Base-by-base conservation (phyloP, 2,113 vertebrate species). In the Phyllostomus hastatus region DNA sequence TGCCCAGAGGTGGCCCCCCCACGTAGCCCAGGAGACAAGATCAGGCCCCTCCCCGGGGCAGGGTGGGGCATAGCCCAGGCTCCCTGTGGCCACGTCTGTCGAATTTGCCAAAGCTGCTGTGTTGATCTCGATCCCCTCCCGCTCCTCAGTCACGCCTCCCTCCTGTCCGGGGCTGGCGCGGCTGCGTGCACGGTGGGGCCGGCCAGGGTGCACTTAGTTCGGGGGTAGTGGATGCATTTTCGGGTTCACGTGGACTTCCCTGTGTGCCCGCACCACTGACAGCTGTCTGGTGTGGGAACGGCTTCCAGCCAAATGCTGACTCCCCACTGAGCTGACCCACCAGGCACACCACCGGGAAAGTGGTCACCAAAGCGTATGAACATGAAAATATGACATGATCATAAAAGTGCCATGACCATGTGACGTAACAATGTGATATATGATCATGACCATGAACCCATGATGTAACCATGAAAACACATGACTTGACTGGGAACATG, bases 131-230 rank as follows among this genome's bases (percentile, higher is more conserved):
- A 16, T 10, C 46, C n/a, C 22, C 38, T 22, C n/a, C 19, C 1
- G 48, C 14, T n/a, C 22, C 22, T 69, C 22, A 1, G 8, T 5
- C 90, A 19, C 22, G 4, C 4, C 10, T 1, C 28, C 5, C 35
- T 46, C 7, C 17, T 7, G 28, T 6, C 46, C 7, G 26, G n/a
- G 0, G 0, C 15, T 1, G 1, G 52, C 7, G 8, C 2, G 33
- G 41, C 33, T 22, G 50, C 4, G n/a, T 10, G 22, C 12, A 0
- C 1, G 11, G 2, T 24, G 28, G 46, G 46, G 17, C 61, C 46
- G 31, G 75, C 4, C 0, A 11, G 7, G 54, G 8, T 24, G 9
- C 26, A 19, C 41, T 33, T 22, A 11, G 11, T 38, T 20, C 24
- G 9, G 80, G 54, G 9, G 33, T 48, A 7, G n/a, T 22, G 35